Base-by-base conservation (phyloP, 2,888 invertebrate species). In the Entomobrya proxima region DNA sequence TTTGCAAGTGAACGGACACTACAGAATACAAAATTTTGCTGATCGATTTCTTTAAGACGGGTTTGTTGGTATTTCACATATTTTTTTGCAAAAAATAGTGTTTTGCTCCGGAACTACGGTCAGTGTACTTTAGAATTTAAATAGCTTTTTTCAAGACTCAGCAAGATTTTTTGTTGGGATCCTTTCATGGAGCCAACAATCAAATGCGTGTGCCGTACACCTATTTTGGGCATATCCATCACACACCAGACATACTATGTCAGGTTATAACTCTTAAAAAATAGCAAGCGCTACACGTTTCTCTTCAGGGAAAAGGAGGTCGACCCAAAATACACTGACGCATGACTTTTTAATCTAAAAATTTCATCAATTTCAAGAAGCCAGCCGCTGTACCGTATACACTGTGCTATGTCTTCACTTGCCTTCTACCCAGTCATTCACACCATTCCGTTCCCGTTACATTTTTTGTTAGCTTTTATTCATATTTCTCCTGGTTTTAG, bases 281-380 rank as follows among this genome's bases (percentile, higher is more conserved):
- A 52, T 30, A 27, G 27, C 27, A 27, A 2, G 11, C 2, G 2
- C 1, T 27, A 55, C 64, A 64, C 64, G 37, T 21, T 64, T 37
- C 32, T 67, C 67, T 67, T 24, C 13, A 40, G 13, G 24, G 44
- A 27, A 67, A 67, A 67, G 44, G 67, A 67, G 67, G 67, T 67
- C 67, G 67, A 40, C 9, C 40, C 3, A 67, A 67, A 67, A 67
- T 67, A 67, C 40, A 24, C 67, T 67, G 67, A 67, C 67, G 67
- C 44, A 67, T 67, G 67, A 67, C 67, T 67, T 67, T 67, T 67
- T 67, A 67, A 67, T 67, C 67, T 67, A 67, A 40, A 21, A 40
- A 1, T 64, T 67, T 44, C 67, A 67, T 67, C 67, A 37, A 40
- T 67, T 67, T 67, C 21, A 67, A 37, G 24, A 40, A 21, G 67